Conservation (phyloP, 2,797 vertebrate species). For the Nannoperca obscura region DNA sequence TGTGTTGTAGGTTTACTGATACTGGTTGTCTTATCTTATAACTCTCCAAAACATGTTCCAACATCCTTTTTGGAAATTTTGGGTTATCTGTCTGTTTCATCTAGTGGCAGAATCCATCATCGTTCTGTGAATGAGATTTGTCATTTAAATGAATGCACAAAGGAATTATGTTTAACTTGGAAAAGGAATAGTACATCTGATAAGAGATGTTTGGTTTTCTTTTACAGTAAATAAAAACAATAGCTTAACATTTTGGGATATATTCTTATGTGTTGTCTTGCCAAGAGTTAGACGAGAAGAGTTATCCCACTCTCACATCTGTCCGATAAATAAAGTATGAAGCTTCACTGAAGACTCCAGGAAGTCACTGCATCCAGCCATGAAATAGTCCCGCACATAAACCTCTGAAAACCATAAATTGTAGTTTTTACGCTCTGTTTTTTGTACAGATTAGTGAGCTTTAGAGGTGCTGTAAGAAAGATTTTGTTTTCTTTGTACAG, state of each 20-base stretch:
- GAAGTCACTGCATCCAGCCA: not conserved
- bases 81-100: not conserved
- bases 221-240: not conserved
- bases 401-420: not conserved
- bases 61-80: not conserved
- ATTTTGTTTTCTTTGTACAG: not conserved
- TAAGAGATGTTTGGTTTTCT: not conserved
- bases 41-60: slow-evolving; percentile 11
- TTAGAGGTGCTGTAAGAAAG: not conserved
- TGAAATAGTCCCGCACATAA: not conserved
- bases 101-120: not conserved
- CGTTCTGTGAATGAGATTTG: not conserved
- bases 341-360: not conserved
- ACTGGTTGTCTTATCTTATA: not conserved
- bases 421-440: not conserved
- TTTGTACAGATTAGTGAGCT: not conserved
- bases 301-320: not conserved
- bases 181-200: not conserved
- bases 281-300: not conserved
- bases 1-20: slow-evolving; percentile 7
- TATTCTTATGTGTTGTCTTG: not conserved
- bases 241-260: not conserved
- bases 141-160: not conserved
- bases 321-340: not conserved
- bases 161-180: not conserved